Evolutionary conservation across 2,113 vertebrate genomes (phyloP).

Genomic region (Lucifuga dentata): DNA sequence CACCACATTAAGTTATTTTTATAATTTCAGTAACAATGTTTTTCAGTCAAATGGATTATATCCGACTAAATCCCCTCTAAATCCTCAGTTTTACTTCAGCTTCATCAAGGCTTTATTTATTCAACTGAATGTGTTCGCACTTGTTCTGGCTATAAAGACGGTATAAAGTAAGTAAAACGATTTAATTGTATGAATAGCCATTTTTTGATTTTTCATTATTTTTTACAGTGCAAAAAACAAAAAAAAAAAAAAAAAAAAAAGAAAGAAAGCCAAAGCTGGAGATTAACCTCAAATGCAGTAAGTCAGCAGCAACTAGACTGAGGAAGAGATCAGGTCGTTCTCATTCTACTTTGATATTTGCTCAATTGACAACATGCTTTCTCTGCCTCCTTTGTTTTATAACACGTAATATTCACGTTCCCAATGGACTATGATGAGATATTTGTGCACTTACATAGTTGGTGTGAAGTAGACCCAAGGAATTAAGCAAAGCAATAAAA

Average conservation of each 20-base stretch:
- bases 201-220: too few species aligned
- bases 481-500: constrained; percentile 18
- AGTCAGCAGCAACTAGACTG: constrained; percentile 30
- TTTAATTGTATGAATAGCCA: too few species aligned
- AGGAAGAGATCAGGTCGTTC: constrained; percentile 55
- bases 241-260: constrained; percentile 6
- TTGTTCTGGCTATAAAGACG: background rate
- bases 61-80: background rate
- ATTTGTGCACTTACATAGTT: constrained; percentile 74
- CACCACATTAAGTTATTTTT: too few species aligned
- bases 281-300: constrained; percentile 45
- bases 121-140: background rate
- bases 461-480: background rate
- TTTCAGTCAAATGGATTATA: too few species aligned
- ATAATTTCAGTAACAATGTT: too few species aligned
- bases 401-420: constrained; percentile 28
- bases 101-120: background rate
- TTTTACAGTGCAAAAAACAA: constrained; percentile 33
- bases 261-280: constrained; percentile 18
- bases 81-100: background rate
- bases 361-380: constrained; percentile 37
- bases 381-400: constrained; percentile 25
- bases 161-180: background rate
- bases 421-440: constrained; percentile 12
- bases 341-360: constrained; percentile 39